Conservation (phyloP, 1,140 invertebrate genomes). For the Pemphigus obesinymphae region DNA sequence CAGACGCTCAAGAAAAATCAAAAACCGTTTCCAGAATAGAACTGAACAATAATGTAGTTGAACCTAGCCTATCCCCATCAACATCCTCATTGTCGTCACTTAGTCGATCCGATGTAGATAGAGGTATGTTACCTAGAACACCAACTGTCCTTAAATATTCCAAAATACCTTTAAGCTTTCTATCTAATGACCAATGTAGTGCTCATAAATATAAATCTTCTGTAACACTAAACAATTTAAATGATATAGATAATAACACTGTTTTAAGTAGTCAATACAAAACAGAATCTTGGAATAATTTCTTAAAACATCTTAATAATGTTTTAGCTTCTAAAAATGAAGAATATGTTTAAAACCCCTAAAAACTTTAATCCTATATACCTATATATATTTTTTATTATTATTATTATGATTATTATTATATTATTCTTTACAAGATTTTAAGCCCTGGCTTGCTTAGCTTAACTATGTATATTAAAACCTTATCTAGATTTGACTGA, state of each 20-base stretch:
- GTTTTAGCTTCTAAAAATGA: constrained; percentile 26
- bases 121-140: constrained; percentile 23
- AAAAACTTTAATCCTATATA: neutral
- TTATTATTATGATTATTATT: too few species aligned
- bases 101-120: constrained; percentile 38
- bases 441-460: neutral
- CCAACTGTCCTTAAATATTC: constrained; percentile 15
- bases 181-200: neutral
- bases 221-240: neutral
- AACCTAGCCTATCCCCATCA: constrained; percentile 32
- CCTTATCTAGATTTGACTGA: constrained; percentile 29
- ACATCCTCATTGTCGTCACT: constrained; percentile 34
- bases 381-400: too few species aligned
- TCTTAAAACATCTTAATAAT: constrained; percentile 21
- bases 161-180: constrained; percentile 33
- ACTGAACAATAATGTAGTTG: constrained; percentile 38
- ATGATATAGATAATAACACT: neutral
- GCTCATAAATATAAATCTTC: neutral
- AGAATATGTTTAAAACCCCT: constrained; percentile 2
- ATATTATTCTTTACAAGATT: neutral
- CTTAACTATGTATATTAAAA: constrained; percentile 23
- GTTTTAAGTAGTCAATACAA: neutral
- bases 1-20: constrained; percentile 32
- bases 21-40: constrained; percentile 39
- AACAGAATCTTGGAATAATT: constrained; percentile 20